Percentiles rank a stretch among this genome's conserved stretches.
Evolutionary conservation across 2,113 vertebrate species (phyloP).

Genomic region (Emydocephalus ijimae): DNA sequence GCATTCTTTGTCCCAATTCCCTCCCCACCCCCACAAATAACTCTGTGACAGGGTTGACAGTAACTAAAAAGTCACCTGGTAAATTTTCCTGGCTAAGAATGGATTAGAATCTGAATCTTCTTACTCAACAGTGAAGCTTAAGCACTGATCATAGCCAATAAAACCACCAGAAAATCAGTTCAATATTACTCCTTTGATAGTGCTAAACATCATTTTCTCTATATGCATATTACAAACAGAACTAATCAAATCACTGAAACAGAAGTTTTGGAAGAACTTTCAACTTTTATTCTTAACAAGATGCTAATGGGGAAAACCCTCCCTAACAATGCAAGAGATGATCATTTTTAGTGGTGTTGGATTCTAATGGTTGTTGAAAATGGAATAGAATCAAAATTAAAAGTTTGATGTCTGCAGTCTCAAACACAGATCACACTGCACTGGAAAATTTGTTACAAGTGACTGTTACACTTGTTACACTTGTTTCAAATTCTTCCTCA

Average conservation of each 20-base stretch:
- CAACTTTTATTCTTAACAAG: neutral
- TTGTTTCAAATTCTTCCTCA: neutral
- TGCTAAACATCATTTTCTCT: neutral
- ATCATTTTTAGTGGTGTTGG: neutral
- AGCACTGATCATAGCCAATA: neutral
- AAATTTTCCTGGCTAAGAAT: neutral
- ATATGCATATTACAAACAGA: neutral
- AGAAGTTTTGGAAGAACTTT: neutral
- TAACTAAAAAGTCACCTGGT: neutral
- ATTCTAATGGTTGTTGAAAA: neutral
- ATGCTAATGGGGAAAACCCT: neutral
- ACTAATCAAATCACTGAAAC: neutral
- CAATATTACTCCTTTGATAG: neutral
- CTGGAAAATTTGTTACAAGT: neutral
- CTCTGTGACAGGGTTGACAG: neutral
- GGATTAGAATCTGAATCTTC: neutral
- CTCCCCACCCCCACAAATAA: neutral
- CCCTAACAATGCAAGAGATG: neutral
- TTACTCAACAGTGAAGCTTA: neutral
- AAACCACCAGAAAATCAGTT: neutral
- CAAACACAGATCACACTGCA: neutral
- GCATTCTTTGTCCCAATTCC: neutral
- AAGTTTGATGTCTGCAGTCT: neutral
- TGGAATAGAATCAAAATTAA: neutral
- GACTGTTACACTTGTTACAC: too few relatives aligned